These are phyloP conservation scores for Eupithecia abbreviata DNA, from an alignment of 2,888 invertebrate genomes.

Conservation along the genomic window DNA sequence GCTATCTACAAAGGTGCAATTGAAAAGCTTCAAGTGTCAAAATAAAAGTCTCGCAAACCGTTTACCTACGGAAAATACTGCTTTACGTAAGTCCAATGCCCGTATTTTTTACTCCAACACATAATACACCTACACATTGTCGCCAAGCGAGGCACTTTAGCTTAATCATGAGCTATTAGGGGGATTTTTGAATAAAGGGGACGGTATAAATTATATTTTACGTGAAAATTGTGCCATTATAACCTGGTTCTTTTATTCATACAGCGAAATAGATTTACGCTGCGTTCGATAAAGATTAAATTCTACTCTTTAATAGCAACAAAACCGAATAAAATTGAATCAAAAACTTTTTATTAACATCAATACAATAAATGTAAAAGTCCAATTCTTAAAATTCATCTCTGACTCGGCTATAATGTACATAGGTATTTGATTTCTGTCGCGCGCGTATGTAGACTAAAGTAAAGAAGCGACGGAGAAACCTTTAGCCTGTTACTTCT, in stretches of 20 bases:
- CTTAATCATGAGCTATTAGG: conserved; percentile 64
- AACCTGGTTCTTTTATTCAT: conserved; percentile 53
- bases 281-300: conserved; percentile 13
- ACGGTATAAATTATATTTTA: conserved; percentile 55
- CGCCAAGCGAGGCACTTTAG: conserved; percentile 54
- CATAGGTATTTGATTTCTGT: too few species aligned
- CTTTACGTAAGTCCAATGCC: conserved; percentile 24
- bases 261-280: conserved; percentile 50
- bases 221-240: conserved; percentile 56
- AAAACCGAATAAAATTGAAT: background rate
- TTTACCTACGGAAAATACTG: conserved; percentile 34
- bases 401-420: too few species aligned
- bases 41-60: conserved; percentile 24
- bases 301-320: background rate
- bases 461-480: too few species aligned
- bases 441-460: too few species aligned
- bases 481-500: too few species aligned
- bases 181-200: conserved; percentile 56
- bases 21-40: conserved; percentile 20
- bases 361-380: too few species aligned
- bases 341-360: too few species aligned
- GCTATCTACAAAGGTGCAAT: background rate
- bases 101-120: conserved; percentile 41
- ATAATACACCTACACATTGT: conserved; percentile 47
- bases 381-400: too few species aligned